phyloP scores from a whole-genome alignment of 2,113 vertebrate genomes.

The Pavo muticus region DNA sequence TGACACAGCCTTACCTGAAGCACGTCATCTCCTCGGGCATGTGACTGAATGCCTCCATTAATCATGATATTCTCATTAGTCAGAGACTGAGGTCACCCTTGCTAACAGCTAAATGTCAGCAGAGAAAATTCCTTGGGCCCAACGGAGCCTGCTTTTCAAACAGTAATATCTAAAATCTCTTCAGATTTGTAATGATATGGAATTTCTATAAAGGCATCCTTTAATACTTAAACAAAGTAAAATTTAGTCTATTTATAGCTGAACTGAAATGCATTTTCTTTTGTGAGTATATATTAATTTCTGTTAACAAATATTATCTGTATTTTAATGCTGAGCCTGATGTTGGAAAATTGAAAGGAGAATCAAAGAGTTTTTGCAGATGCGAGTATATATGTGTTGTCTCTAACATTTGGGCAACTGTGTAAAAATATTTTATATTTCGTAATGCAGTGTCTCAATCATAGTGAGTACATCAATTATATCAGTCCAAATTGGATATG shows the following conservation, averaged over 20 bases:
- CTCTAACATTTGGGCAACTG: background rate
- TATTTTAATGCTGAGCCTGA: background rate
- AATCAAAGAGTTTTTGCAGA: background rate
- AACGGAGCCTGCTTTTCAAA: slow-evolving; percentile 36
- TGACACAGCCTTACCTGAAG: slow-evolving; percentile 34
- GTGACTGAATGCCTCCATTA: slow-evolving; percentile 11
- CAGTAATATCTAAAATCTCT: background rate
- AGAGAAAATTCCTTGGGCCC: background rate
- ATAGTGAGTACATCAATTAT: background rate
- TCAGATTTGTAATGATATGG: background rate
- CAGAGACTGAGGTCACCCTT: slow-evolving; percentile 33
- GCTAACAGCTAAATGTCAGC: slow-evolving; percentile 44
- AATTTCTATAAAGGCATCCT: background rate
- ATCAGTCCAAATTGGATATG: background rate
- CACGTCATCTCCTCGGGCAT: background rate
- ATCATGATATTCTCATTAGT: slow-evolving; percentile 1
- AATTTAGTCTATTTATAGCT: background rate
- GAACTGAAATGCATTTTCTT: background rate
- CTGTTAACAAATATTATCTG: background rate
- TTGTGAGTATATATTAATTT: background rate
- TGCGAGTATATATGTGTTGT: background rate
- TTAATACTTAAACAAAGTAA: background rate
- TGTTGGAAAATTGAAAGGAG: background rate
- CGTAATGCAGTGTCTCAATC: background rate
- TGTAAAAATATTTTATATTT: background rate